Base-by-base conservation (phyloP, 2,888 invertebrate species). In the Entomobrya proxima region DNA sequence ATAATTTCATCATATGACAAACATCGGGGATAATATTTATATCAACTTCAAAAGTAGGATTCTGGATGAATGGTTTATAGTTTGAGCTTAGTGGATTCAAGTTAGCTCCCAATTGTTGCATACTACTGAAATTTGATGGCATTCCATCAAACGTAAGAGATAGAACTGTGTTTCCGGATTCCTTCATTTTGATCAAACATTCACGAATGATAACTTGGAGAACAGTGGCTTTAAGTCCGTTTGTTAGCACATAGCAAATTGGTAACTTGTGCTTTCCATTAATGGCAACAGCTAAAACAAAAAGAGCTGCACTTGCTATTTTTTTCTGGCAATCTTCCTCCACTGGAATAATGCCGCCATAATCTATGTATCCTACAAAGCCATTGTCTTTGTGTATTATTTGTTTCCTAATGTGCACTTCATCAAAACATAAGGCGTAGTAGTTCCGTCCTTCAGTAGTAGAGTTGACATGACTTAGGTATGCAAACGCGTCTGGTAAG, bases 361-460 rank as follows among this genome's bases (percentile, higher is more conserved):
- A 44, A 21, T 79, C 64, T 4, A 37, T 18, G 18, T 27, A 79
- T 47, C 79, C 79, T 5, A 32, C 18, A n/a, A 79, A 11, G 3
- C 15, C 15, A 30, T 79, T 18, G 15, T 27, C 69, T 13, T 50
- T 9, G 40, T 64, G 64, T 1, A 50, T 18, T 32, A 79, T 47
- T 35, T 69, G 58, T 13, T 79, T 67, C 15, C 58, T 7, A 9
- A 79, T 69, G 37, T 79, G 69, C 5, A 79, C 69, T 24, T 79
- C 79, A 47, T 79, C 79, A 7, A 79, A 3, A 2, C 21, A 15
- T 21, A 79, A 15, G 9, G 79, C 61, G 30, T 44, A 78, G 15
- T 61, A 78, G 3, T 37, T 4, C 13, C 4, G 18, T 11, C 32
- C 13, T n/a, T 18, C 7, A 5, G 50, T 18, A 6, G 5, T 11